Conservation (phyloP, 2,113 vertebrate genomes). For the Oenanthe oenanthe region DNA sequence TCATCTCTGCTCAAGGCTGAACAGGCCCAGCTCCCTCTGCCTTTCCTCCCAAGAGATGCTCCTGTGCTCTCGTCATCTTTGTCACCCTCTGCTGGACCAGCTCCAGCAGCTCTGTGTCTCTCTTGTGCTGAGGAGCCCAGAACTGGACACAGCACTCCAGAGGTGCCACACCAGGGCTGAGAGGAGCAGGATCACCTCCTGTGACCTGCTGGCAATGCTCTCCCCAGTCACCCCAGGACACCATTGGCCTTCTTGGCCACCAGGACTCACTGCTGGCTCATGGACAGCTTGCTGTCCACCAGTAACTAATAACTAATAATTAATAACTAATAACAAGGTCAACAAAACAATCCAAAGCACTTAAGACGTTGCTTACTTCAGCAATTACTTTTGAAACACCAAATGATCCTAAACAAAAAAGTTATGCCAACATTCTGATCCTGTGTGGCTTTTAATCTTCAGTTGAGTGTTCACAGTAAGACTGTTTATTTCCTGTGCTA, state of each 20-base stretch:
- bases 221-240: background rate
- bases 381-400: background rate
- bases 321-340: background rate
- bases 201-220: fast-evolving
- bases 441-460: background rate
- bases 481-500: background rate
- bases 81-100: too few species aligned
- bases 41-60: too few species aligned
- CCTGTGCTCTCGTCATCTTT: too few species aligned
- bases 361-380: background rate
- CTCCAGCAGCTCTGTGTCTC: too few species aligned
- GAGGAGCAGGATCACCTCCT: background rate
- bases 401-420: background rate
- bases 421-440: background rate
- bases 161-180: background rate
- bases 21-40: too few species aligned
- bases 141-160: background rate
- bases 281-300: background rate
- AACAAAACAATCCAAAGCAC: background rate
- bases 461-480: background rate
- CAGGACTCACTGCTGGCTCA: background rate
- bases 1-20: too few species aligned
- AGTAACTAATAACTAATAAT: background rate
- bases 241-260: background rate
- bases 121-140: too few species aligned